Base-by-base conservation (phyloP, 2,888 invertebrate genomes). In the Aspidiotus destructor region DNA sequence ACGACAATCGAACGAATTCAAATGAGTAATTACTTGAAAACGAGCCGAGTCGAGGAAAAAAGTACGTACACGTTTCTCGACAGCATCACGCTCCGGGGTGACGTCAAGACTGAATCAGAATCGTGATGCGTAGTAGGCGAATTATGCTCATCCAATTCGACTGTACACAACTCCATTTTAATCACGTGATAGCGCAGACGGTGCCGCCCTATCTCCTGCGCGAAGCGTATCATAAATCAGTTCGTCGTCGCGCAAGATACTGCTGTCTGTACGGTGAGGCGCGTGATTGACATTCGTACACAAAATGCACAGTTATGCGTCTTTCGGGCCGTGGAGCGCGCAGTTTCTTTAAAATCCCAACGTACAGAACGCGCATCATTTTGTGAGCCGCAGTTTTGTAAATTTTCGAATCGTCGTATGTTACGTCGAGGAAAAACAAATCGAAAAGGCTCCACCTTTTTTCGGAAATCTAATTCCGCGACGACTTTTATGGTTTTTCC, bases 201-300 rank as follows among this genome's bases (percentile, higher is more conserved):
- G 63, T 53, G 41, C 63, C 63, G 63, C 63, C 63, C 63, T 54
- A 63, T 63, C 52, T 54, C 53, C 54, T 63, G 63, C 63, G 63
- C 63, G 63, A 63, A 63, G 54, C 15, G 54, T 16, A 54, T 54
- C 13, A 63, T 63, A 63, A 63, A 63, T 63, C 63, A 63, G 63
- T 63, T 63, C 53, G 52, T 52, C 28, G 55, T 41, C 63, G 63
- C 63, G 63, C 63, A 63, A 28, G 28, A 28, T 63, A 53, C 63
- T 41, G 54, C 63, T 63, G 41, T 52, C 41, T 41, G 52, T 63
- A 15, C 53, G 53, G 63, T 54, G 48, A 52, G 17, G 67, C 67
- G 67, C 67, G 58, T 67, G 67, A 67, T 67, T 67, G 67, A 67
- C 67, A 67, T 60, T 67, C 67, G 60, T 60, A 67, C 67, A 67